Base-by-base conservation (phyloP, 2,888 invertebrate species). In the Tillus elongatus region DNA sequence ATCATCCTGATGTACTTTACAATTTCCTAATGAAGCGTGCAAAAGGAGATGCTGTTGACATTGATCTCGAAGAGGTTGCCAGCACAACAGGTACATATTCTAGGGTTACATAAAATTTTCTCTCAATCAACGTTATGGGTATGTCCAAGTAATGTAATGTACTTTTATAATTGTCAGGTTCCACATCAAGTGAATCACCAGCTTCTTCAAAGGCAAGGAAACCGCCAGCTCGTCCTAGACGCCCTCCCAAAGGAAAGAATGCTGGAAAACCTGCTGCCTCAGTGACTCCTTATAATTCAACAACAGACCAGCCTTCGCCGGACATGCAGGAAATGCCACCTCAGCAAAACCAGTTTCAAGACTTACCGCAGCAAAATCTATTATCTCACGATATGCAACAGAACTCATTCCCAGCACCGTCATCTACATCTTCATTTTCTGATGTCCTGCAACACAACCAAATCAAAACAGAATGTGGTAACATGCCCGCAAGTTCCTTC, bases 1-100 rank as follows among this genome's bases (percentile, higher is more conserved):
- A 92, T 61, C 92, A 92, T 66, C 91, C 92, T 0, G 92, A 92
- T 61, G 88, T 92, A 11, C 63, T 92, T 15, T 91, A 88, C 60
- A 83, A 90, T 58, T 90, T 89, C 58, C 64, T 92, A 39, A 82
- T 80, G 56, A 89, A 89, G 59, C 76, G 85, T 30, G 79, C 79
- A 43, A 81, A 82, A 53, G 82, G 80, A 13, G 82, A 81, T 47
- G 80, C 80, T 13, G 78, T 77, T 2, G 89, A 89, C 64, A 72
- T 88, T 49, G 88, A 88, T 61, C 66, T 89, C 37, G 89, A 87
- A 49, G 87, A 89, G 61, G 72, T 75, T 1, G 76, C 81, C 9
- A 78, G 76, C 2, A 74, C 72, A 9, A 69, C 59, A 3, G 52
- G 53, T 10, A 48, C 45, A 2, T n/a, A n/a, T n/a, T n/a, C n/a